Base-by-base conservation (phyloP, 2,797 vertebrate genomes). In the Cyclopterus lumpus region DNA sequence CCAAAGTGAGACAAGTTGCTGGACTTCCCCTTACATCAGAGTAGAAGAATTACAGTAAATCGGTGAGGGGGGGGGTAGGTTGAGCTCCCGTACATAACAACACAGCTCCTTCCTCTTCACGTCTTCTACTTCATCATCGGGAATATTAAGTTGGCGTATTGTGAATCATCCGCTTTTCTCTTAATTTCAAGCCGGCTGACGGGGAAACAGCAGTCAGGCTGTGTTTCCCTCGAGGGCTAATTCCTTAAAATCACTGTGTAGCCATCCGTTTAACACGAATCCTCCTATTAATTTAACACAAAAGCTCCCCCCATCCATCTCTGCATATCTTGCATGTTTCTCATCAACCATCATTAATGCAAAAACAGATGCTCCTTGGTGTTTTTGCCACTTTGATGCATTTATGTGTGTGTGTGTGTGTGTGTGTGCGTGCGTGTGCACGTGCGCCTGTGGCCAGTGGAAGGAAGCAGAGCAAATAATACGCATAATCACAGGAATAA, bases 281-380 rank as follows among this genome's bases (percentile, higher is more conserved):
- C 68, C 75, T 70, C 18, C 51, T 63, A n/a, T 48, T 69, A 67
- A 44, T 74, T 77, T 62, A 76, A 86, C 71, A 55, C 73, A 67
- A 63, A 66, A 60, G 49, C 68, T 73, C 59, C 28, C 67, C 66
- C 49, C 61, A 73, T 86, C 70, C 59, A 70, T 87, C 83, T 60
- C 80, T 8, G n/a, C 36, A 34, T 75, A 59, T 66, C 57, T 82
- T 73, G 77, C 83, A 72, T 26, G 30, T 75, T 86, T 85, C 46
- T 82, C 80, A 79, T 81, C 72, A 84, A 76, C 58, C 71, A 51
- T 88, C 57, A 89, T 91, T 87, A 84, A 87, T 82, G 80, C 62
- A 70, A 51, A 88, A 89, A 82, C 88, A 91, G 91, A 91, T 92
- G 88, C 85, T 65, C 71, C 77, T 38, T 42, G 28, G 61, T 74